Evolutionary conservation across 64 coral and sea anemone genomes (phyloP).

Genomic region (Montipora cactus): DNA sequence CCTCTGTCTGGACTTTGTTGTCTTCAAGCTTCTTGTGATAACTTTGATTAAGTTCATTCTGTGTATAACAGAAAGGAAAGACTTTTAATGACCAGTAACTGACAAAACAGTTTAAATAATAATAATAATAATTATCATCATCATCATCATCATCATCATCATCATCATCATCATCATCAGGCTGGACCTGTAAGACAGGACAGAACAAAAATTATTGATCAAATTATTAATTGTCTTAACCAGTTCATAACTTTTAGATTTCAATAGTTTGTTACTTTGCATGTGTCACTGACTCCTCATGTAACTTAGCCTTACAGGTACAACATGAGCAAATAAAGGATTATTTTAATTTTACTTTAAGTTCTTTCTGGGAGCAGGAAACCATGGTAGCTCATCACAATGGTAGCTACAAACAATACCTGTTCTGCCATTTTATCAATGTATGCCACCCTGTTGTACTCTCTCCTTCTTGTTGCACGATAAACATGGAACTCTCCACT

Average conservation of each 20-base stretch:
- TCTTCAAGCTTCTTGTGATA: slow-evolving; percentile 97
- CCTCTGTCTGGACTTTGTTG: slow-evolving; percentile 87
- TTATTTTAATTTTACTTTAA: not conserved
- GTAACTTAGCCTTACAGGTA: no score
- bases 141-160: no score
- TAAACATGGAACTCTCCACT: slow-evolving; percentile 99
- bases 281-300: no score
- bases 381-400: no score
- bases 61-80: not conserved
- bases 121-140: no score
- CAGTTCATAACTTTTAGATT: not conserved
- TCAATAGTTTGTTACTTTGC: not conserved
- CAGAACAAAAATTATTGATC: no score
- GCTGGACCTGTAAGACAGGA: no score
- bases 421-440: slow-evolving; percentile 78
- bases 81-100: no score
- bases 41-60: slow-evolving; percentile 80
- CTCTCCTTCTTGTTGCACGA: slow-evolving; percentile 93
- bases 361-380: no score
- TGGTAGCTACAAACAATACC: slow-evolving; percentile 8
- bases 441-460: slow-evolving; percentile 90
- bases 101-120: no score
- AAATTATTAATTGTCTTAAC: not conserved
- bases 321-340: no score
- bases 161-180: no score